Evolutionary conservation across 2,888 invertebrate genomes (phyloP).

Genomic region (Incurvaria masculella): DNA sequence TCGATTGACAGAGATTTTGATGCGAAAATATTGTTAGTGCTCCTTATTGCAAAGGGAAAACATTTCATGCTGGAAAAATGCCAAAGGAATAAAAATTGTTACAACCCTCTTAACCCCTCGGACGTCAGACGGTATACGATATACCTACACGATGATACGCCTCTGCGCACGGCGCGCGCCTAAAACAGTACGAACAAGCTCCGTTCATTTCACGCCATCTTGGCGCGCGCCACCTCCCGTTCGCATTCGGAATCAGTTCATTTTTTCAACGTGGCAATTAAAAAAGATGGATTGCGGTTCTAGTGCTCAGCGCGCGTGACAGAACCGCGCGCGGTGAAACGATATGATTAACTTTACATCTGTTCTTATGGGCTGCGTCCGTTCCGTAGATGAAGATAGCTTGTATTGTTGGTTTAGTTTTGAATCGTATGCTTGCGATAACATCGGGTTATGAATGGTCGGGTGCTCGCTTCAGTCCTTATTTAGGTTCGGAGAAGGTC

Average conservation of each 20-base stretch:
- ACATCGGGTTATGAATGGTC: not conserved
- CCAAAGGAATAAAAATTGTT: too few species aligned
- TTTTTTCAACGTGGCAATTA: constrained; percentile 46
- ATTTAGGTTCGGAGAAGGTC: too few species aligned
- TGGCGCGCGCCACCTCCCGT: constrained; percentile 35
- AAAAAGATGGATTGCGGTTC: constrained; percentile 53
- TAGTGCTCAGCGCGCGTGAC: constrained; percentile 49
- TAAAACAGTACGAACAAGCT: not conserved
- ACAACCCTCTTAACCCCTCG: too few species aligned
- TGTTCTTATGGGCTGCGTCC: not conserved
- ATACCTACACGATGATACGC: too few species aligned
- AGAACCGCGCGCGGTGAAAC: not conserved
- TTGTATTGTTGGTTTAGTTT: not conserved
- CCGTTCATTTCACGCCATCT: constrained; percentile 33
- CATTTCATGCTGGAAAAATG: too few species aligned
- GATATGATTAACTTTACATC: not conserved
- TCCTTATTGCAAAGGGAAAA: too few species aligned
- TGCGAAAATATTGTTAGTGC: too few species aligned
- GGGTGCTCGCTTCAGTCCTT: too few species aligned
- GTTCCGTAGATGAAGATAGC: not conserved
- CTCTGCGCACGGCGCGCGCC: not conserved
- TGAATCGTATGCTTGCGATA: not conserved
- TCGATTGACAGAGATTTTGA: too few species aligned
- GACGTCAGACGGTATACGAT: too few species aligned
- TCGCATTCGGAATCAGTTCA: constrained; percentile 35